A percentile compares a stretch with the other conserved stretches of the same genome.
These are phyloP conservation scores for Ctena decussata DNA, from an alignment of 2,888 invertebrate genomes.

Conservation along the genomic window DNA sequence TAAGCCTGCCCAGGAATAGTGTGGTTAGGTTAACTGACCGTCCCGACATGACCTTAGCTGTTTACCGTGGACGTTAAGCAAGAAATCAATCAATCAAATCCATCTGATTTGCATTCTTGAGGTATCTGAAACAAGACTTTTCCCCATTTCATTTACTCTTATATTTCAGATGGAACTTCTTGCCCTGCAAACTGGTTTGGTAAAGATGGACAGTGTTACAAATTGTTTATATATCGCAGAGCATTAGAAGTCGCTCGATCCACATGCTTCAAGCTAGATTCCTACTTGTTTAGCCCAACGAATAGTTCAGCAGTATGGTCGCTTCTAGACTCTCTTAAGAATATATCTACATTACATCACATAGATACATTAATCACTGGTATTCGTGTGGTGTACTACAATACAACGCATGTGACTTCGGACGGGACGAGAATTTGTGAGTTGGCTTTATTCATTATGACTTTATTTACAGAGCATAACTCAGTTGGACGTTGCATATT, in stretches of 20 bases:
- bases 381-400: slow-evolving; percentile 23
- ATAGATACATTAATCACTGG: slow-evolving; percentile 35
- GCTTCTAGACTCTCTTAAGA: slow-evolving; percentile 16
- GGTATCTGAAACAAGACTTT: no score
- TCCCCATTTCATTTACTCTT: no score
- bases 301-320: not conserved
- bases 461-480: no score
- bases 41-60: no score
- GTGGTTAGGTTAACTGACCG: no score
- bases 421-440: slow-evolving; percentile 13
- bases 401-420: slow-evolving; percentile 34
- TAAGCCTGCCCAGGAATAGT: no score
- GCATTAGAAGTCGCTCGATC: not conserved
- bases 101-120: no score
- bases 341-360: slow-evolving; percentile 29
- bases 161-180: slow-evolving; percentile 39
- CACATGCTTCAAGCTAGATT: slow-evolving; percentile 26
- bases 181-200: slow-evolving; percentile 56
- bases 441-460: no score
- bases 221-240: not conserved
- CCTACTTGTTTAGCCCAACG: slow-evolving; percentile 51
- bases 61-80: no score
- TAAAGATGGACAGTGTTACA: slow-evolving; percentile 35
- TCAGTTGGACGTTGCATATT: no score
- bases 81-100: no score